phyloP scores from a whole-genome alignment of 1,140 invertebrate genomes.

The Forficula auricularia region DNA sequence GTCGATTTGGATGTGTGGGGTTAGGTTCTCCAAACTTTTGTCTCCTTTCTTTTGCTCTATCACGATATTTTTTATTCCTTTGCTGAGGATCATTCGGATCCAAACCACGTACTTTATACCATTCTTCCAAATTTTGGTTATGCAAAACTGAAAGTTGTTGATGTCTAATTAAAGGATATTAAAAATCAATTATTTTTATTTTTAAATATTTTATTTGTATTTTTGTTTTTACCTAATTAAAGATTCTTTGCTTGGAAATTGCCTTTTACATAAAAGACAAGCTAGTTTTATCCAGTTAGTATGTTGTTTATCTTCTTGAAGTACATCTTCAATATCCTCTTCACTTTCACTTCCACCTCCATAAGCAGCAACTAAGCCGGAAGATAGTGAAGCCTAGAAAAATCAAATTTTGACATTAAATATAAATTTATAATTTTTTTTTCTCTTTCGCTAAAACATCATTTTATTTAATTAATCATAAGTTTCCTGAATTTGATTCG shows the following conservation, averaged over 20 bases:
- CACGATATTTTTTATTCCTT: conserved; percentile 55
- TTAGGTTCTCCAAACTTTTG: conserved; percentile 82
- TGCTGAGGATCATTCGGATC: conserved; percentile 34
- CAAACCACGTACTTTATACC: conserved; percentile 35
- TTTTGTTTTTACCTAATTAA: conserved; percentile 38
- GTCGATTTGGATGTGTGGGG: conserved; percentile 51
- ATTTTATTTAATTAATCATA: too few relatives aligned
- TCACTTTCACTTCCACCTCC: conserved; percentile 49
- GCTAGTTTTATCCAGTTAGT: conserved; percentile 81
- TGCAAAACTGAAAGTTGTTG: conserved; percentile 86
- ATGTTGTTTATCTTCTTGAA: conserved; percentile 39
- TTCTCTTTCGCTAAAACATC: too few relatives aligned
- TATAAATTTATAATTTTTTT: too few relatives aligned
- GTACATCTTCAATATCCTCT: conserved; percentile 38
- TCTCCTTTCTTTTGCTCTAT: conserved; percentile 87
- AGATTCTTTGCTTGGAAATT: conserved; percentile 77
- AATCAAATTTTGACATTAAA: too few relatives aligned
- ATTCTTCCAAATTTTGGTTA: conserved; percentile 73
- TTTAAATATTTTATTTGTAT: conserved; percentile 1
- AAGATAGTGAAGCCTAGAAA: background rate
- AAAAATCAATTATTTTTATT: conserved; percentile 1
- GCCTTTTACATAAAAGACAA: conserved; percentile 88
- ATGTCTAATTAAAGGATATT: conserved; percentile 38
- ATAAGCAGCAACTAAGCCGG: conserved; percentile 52
- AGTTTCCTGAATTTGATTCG: too few relatives aligned